Base-by-base conservation (phyloP, 2,113 vertebrate species). In the Scophthalmus maximus region DNA sequence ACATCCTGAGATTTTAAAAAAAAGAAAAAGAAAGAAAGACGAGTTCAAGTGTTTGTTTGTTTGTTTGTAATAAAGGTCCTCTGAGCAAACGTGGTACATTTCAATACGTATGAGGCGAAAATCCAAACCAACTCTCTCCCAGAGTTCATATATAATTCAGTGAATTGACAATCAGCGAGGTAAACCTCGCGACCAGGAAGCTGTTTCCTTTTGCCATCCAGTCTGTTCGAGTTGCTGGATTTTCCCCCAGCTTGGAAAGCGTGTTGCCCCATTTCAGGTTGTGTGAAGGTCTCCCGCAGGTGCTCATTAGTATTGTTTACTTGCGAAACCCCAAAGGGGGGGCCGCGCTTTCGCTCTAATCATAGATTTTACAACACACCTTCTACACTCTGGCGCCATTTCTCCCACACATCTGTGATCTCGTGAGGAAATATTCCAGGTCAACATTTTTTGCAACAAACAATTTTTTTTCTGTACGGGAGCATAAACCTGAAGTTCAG, bases 291-390 rank as follows among this genome's bases (percentile, higher is more conserved):
- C 74, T 89, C 89, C 87, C 87, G 56, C 76, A 84, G 84, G 83
- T 86, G 61, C 86, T 91, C 83, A 87, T 91, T 89, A 91, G 76
- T 81, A 81, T 78, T 91, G 83, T 88, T 88, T 89, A 84, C 82
- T 73, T 34, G 55, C 27, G 73, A 81, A 82, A n/a, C n/a, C 77
- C 72, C 79, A 83, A 51, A 51, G 81, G 79, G 60, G 81, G 79
- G 60, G 68, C 74, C 66, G 3, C 50, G 73, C 71, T 76, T 66
- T 79, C 74, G n/a, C 87, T 86, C 79, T 87, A 83, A 89, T 90
- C 87, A 81, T 60, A 61, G 79, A 66, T 83, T 81, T 86, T 73
- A 81, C 57, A 80, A 73, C 77, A 71, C 79, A 76, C 78, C 65
- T 69, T 68, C 75, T 63, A 55, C 26, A 53, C 66, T 58, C 49